Evolutionary conservation across 2,888 invertebrate species (phyloP).

Genomic region (Cheilosia urbana): DNA sequence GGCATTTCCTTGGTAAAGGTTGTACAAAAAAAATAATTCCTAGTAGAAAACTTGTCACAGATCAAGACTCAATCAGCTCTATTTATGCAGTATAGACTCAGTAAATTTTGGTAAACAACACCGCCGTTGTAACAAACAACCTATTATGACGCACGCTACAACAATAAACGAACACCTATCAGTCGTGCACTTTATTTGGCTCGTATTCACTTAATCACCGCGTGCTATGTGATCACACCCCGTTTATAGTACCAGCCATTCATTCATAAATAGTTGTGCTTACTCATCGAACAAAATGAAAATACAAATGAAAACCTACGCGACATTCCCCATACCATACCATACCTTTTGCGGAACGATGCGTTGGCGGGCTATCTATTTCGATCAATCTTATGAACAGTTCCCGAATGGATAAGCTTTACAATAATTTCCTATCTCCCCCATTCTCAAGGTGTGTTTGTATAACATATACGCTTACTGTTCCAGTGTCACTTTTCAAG

Average conservation of each 20-base stretch:
- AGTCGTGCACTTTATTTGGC: slow-evolving; percentile 1
- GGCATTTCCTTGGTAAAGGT: too few relatives aligned
- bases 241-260: slow-evolving; percentile 25
- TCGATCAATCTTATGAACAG: slow-evolving; percentile 4
- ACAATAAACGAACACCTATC: too few relatives aligned
- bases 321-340: slow-evolving; percentile 34
- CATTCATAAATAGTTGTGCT: slow-evolving; percentile 43
- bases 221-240: slow-evolving; percentile 34
- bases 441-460: slow-evolving; percentile 15
- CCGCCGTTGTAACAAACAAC: too few relatives aligned
- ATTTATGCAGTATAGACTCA: too few relatives aligned
- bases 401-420: slow-evolving; percentile 12
- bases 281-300: slow-evolving; percentile 40
- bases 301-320: slow-evolving; percentile 37
- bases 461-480: neutral
- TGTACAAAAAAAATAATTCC: too few relatives aligned
- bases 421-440: slow-evolving; percentile 30
- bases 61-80: too few relatives aligned
- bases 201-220: slow-evolving; percentile 1
- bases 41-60: too few relatives aligned
- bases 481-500: neutral
- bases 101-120: too few relatives aligned
- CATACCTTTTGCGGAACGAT: slow-evolving; percentile 31
- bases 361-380: slow-evolving; percentile 31
- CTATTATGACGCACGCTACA: too few relatives aligned